Evolutionary conservation across 1,140 invertebrate genomes (phyloP), one percentile per base, ranked within the genome.

Genomic region (Drosophila oshimai): DNA sequence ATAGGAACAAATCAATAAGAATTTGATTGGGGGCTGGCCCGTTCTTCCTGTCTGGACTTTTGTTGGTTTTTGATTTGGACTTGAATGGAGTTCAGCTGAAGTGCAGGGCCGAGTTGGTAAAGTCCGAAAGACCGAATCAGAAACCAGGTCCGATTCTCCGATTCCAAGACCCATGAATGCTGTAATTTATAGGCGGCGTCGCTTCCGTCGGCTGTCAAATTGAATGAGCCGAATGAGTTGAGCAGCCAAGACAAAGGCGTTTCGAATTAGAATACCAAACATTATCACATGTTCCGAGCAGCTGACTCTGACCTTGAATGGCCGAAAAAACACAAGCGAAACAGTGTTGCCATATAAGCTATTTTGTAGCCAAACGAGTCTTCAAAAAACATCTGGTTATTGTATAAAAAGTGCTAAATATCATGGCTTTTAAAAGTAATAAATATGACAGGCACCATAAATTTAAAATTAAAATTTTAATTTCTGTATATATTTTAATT

Each of bases 121-220:
- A 6, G 26, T 24, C 36, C 36, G 20, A 61, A 26, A 12, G n/a
- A n/a, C 12, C 3, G 13, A 62, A 12, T 44, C 22, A 26, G 15
- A 62, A 22, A 62, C 37, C 20, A 31, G 42, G 36, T 34, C 53
- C 37, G 10, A 44, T 18, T 26, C 29, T 34, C 53, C 37, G 10
- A 44, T 18, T 26, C 29, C 54, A 34, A 55, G 24, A 13, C 36
- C 28, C 10, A 34, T 60, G 58, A 65, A 50, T 50, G 44, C 42
- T 67, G 62, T 67, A 67, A 67, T 67, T 67, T 67, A 67, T 67
- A 65, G 62, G 62, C 62, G 62, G 62, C 62, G 58, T 50, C 61
- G 61, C 61, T 65, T 65, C 62, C 44, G 62, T 65, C 58, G 61
- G 31, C 61, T 64, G 58, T 65, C 62, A 65, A 65, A 67, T 15